These are phyloP conservation scores for Melanotaenia parkinsoni DNA, from an alignment of 2,797 vertebrate genomes.

Conservation along the genomic window DNA sequence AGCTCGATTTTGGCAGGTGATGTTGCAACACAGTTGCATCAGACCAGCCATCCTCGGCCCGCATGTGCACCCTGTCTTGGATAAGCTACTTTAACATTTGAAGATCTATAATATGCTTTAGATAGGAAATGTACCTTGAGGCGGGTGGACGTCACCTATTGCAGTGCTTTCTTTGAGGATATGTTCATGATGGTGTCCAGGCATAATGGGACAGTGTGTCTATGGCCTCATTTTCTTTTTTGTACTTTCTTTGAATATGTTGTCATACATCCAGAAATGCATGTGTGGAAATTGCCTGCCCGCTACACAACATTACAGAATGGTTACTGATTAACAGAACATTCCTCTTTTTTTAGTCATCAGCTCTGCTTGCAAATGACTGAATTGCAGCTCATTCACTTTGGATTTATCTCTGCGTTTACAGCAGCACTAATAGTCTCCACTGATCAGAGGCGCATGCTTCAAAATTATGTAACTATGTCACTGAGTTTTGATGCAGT, in stretches of 20 bases:
- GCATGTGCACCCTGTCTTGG: slow-evolving; percentile 18
- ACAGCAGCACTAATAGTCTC: slow-evolving; percentile 39
- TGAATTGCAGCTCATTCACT: slow-evolving; percentile 35
- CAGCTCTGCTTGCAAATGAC: slow-evolving; percentile 52
- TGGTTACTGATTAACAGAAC: slow-evolving; percentile 72
- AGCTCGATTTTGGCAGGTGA: slow-evolving; percentile 21
- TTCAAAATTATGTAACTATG: slow-evolving; percentile 45
- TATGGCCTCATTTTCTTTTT: neutral
- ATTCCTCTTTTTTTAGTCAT: slow-evolving; percentile 31
- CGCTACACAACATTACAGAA: slow-evolving; percentile 8
- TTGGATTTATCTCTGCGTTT: slow-evolving; percentile 18
- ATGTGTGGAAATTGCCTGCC: neutral
- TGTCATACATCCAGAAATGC: neutral
- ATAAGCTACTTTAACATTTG: neutral
- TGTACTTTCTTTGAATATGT: neutral
- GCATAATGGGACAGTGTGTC: neutral
- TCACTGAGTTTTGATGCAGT: slow-evolving; percentile 31
- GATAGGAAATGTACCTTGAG: neutral
- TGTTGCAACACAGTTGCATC: slow-evolving; percentile 71
- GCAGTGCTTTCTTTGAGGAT: neutral
- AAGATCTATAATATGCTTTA: neutral
- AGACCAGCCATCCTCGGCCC: slow-evolving; percentile 18
- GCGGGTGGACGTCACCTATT: neutral
- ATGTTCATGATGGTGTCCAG: neutral
- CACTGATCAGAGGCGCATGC: slow-evolving; percentile 36